Evolutionary conservation across 2,888 invertebrate species (phyloP), one percentile per base, ranked within the genome.

Genomic region (Pogonocherus hispidulus): DNA sequence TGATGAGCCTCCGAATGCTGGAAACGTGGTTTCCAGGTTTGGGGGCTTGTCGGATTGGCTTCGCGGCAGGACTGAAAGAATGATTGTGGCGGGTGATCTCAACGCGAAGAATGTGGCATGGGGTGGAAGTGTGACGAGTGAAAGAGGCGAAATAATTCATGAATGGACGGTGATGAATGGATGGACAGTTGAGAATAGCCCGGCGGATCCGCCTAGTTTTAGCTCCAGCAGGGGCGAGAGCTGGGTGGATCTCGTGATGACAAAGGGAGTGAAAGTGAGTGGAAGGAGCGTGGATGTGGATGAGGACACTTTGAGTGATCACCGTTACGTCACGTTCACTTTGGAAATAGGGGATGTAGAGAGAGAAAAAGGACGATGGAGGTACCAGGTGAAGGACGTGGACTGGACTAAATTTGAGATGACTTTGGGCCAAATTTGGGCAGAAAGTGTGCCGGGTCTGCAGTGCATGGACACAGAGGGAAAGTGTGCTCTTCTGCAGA

Each of bases 21-120:
- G 6, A 16, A 1, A 37, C 60, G 60, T 19, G n/a, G n/a, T n/a
- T n/a, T 27, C 4, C 27, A 27, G 27, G 47, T 8, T 20, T 9
- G 73, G 72, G 6, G 76, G 73, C 44, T 41, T 70, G 75, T 68
- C 0, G 19, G 27, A 70, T n/a, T n/a, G n/a, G n/a, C n/a, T n/a
- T n/a, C n/a, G n/a, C n/a, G n/a, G n/a, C n/a, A n/a, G n/a, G n/a
- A n/a, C n/a, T n/a, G n/a, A n/a, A n/a, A n/a, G n/a, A n/a, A n/a
- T n/a, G n/a, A n/a, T n/a, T n/a, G n/a, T n/a, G n/a, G n/a, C n/a
- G n/a, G n/a, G n/a, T n/a, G n/a, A n/a, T n/a, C n/a, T n/a, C n/a
- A n/a, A n/a, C n/a, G n/a, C n/a, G n/a, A n/a, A n/a, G n/a, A n/a
- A n/a, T 41, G 41, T 44, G 16, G 62, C 32, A 2, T 76, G 73